Base-by-base conservation (phyloP, 2,797 vertebrate species). In the Typhlichthys subterraneus region DNA sequence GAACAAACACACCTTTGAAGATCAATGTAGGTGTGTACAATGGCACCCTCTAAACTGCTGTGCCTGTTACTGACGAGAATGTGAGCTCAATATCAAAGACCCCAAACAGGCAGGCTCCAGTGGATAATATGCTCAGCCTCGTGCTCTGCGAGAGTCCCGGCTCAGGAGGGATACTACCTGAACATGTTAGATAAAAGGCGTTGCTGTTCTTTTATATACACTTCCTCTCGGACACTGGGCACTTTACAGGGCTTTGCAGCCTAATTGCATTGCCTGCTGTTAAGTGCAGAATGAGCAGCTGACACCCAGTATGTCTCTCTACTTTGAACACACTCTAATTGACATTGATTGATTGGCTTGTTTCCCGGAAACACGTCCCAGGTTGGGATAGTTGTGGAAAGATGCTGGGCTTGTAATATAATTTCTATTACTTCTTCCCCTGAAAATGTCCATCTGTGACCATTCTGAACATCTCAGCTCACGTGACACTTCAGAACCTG, bases 281-380 rank as follows among this genome's bases (percentile, higher is more conserved):
- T 92, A 79, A 81, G 85, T 85, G 88, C 73, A 75, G 68, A 74
- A 66, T 48, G 57, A 80, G 75, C 38, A 74, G 76, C 85, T 72
- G 85, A 77, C 81, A 87, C 85, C 56, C 88, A 89, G 90, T 91
- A 91, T 88, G 90, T 88, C 90, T 86, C 75, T 84, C 58, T 67
- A 89, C 91, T 91, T 88, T 83, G 90, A 83, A 76, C 11, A 63
- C 61, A 71, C 78, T 82, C 80, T 92, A 93, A 94, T 91, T 93
- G 92, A 93, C 91, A 86, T 80, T 85, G 91, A 93, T 93, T 91
- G 93, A 94, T 93, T 85, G 85, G 79, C 78, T 77, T 75, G 70
- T 86, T 91, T 86, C 76, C 70, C 65, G 19, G 3, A 15, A 87
- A 91, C 77, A 83, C 63, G 66, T 75, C 77, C 78, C 78, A 73